These are phyloP conservation scores for Scopus umbretta DNA, from an alignment of 2,113 vertebrate genomes.

Conservation along the genomic window DNA sequence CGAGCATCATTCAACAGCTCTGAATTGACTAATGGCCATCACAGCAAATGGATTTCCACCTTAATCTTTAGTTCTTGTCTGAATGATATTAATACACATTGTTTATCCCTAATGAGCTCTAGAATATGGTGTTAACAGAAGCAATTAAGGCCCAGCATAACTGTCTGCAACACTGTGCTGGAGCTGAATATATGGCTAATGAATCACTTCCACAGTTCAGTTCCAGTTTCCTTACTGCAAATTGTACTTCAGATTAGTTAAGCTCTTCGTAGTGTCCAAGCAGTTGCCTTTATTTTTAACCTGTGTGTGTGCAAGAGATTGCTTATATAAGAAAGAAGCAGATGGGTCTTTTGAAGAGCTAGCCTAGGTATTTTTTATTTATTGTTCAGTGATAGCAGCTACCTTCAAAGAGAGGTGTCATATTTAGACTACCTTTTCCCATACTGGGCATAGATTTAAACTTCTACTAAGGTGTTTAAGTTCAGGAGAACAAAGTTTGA, in stretches of 20 bases:
- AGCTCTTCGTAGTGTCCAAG: background rate
- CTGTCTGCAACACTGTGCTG: background rate
- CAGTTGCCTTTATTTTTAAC: background rate
- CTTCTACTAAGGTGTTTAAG: background rate
- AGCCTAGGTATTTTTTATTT: background rate
- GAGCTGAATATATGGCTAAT: constrained; percentile 20
- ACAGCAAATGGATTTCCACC: constrained; percentile 43
- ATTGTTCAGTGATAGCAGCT: background rate
- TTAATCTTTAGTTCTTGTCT: constrained; percentile 52
- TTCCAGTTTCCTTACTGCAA: background rate
- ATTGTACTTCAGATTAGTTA: background rate
- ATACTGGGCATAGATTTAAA: background rate
- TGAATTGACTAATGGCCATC: constrained; percentile 59
- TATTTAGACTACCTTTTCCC: background rate
- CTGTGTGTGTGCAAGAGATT: background rate
- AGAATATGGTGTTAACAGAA: constrained; percentile 56
- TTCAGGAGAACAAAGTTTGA: background rate
- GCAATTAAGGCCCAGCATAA: constrained; percentile 46
- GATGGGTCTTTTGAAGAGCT: background rate
- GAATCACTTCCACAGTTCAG: constrained; percentile 15
- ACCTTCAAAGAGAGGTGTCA: background rate
- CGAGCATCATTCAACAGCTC: constrained; percentile 39
- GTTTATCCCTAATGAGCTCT: constrained; percentile 64
- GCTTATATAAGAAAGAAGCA: background rate
- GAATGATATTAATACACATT: constrained; percentile 60